A percentile compares a stretch with the other conserved stretches of the same genome.
phyloP scores from a whole-genome alignment of 2,888 invertebrate genomes.

The Chesias legatella region DNA sequence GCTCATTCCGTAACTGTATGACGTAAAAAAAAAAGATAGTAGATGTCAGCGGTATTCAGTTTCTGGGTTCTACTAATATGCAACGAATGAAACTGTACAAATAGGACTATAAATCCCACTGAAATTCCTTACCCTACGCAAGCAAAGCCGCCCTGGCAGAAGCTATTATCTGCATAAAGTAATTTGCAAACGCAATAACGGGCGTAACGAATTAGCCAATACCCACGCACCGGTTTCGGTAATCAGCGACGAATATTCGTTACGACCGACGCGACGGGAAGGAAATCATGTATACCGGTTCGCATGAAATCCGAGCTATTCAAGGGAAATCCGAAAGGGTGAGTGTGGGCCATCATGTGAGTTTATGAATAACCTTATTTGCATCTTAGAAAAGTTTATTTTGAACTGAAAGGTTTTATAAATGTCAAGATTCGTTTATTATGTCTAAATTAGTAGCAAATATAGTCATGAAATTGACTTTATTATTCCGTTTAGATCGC shows the following conservation, averaged over 20 bases:
- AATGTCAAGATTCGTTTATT: constrained; percentile 5
- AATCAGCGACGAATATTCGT: constrained; percentile 9
- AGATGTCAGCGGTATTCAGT: too few species aligned
- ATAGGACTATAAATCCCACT: too few species aligned
- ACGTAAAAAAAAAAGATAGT: too few species aligned
- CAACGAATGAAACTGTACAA: too few species aligned
- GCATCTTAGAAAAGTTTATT: constrained; percentile 6
- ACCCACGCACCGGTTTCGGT: constrained; percentile 1
- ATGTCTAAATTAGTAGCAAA: too few species aligned
- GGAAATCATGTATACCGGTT: constrained; percentile 10
- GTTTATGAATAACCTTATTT: constrained; percentile 10
- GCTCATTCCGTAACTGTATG: too few species aligned
- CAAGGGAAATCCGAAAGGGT: constrained; percentile 2
- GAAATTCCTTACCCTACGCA: too few species aligned
- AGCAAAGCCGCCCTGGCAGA: too few species aligned
- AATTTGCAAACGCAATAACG: constrained; percentile 1
- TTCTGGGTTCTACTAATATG: too few species aligned
- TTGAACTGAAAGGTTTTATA: constrained; percentile 5
- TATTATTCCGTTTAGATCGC: constrained; percentile 4
- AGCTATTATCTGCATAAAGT: too few species aligned
- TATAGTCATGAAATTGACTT: too few species aligned
- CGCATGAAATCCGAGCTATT: constrained; percentile 2
- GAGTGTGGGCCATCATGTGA: constrained; percentile 5
- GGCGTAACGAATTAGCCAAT: constrained; percentile 9
- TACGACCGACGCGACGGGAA: too few species aligned